A percentile compares a stretch with the other conserved stretches of the same genome.
phyloP scores from a whole-genome alignment of 2,888 invertebrate genomes.

The Drosophila acutilabella region DNA sequence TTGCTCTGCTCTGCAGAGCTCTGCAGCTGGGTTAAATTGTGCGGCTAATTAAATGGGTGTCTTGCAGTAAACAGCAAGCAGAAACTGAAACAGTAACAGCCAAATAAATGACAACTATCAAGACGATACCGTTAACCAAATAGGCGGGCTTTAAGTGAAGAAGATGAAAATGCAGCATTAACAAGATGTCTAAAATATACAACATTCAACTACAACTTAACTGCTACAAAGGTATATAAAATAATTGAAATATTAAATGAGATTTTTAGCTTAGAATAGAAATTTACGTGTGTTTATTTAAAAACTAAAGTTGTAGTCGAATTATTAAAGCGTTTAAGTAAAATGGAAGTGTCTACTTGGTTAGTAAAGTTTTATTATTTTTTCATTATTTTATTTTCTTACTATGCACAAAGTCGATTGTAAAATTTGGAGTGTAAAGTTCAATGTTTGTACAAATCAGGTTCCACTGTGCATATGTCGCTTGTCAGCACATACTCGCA shows the following conservation, averaged over 20 bases:
- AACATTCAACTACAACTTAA: neutral
- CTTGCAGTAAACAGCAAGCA: conserved; percentile 49
- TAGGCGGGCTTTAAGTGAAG: conserved; percentile 7
- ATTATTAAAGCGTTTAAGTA: no score
- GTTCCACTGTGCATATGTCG: neutral
- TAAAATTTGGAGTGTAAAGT: neutral
- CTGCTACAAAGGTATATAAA: no score
- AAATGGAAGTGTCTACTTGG: no score
- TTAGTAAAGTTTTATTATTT: no score
- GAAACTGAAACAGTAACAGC: conserved; percentile 18
- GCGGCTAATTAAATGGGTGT: conserved; percentile 71
- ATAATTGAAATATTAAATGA: neutral
- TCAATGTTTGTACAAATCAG: neutral
- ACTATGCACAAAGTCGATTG: neutral
- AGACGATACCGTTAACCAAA: conserved; percentile 12
- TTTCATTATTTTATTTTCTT: no score
- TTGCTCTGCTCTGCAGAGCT: neutral
- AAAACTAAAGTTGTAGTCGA: no score
- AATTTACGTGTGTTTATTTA: no score
- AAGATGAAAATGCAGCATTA: conserved; percentile 1
- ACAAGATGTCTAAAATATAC: neutral
- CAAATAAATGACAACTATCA: conserved; percentile 59
- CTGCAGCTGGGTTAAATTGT: conserved; percentile 46
- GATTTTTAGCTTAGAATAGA: neutral
- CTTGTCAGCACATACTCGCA: conserved; percentile 6